phyloP scores from a whole-genome alignment of 2,113 vertebrate genomes.

The Turnix velox region DNA sequence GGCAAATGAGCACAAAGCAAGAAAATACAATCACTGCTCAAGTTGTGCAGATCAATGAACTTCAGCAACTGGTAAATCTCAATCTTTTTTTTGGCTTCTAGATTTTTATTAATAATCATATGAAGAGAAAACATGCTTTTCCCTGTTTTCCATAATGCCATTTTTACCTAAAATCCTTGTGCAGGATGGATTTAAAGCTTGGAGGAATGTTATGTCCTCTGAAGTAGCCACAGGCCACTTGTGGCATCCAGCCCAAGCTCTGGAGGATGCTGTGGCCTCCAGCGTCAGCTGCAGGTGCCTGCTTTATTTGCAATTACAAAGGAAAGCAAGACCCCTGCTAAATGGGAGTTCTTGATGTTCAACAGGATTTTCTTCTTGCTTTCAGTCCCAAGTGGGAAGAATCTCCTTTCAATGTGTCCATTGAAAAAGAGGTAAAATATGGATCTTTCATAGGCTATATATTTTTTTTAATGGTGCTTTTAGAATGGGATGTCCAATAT shows the following conservation, averaged over 20 bases:
- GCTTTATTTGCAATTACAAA: neutral
- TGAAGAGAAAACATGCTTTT: neutral
- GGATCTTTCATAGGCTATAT: constrained; percentile 20
- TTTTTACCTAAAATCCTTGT: neutral
- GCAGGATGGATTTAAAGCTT: neutral
- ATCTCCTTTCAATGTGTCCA: neutral
- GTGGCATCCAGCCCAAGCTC: no score
- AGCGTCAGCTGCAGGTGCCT: neutral
- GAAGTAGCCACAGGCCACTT: no score
- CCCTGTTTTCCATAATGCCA: neutral
- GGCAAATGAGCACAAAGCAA: neutral
- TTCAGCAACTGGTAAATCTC: neutral
- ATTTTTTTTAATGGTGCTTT: constrained; percentile 46
- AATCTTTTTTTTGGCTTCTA: neutral
- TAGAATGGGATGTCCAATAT: constrained; percentile 52
- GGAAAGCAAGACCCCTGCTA: neutral
- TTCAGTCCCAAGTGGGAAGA: neutral
- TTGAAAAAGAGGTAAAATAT: constrained; percentile 15
- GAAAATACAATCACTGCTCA: neutral
- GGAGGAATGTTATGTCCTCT: neutral
- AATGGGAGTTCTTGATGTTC: neutral
- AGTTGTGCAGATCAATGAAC: neutral
- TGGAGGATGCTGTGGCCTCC: neutral
- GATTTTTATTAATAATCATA: neutral
- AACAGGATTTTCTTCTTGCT: neutral